Evolutionary conservation across 2,888 invertebrate genomes (phyloP).

Genomic region (Orchesellides sinensis): DNA sequence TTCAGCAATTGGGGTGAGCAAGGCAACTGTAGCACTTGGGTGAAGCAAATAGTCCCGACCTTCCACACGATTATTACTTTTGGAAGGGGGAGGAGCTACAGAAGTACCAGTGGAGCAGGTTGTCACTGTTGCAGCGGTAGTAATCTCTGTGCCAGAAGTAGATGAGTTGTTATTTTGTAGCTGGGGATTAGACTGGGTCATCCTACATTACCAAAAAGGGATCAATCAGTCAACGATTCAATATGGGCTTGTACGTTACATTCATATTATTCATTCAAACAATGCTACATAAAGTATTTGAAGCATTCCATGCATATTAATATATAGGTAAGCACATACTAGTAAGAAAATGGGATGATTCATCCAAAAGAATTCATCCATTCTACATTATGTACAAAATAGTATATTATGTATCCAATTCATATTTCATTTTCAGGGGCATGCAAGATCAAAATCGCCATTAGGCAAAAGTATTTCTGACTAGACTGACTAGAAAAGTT

Average conservation of each 20-base stretch:
- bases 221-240: slow-evolving; percentile 6
- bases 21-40: slow-evolving; percentile 68
- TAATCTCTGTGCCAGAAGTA: slow-evolving; percentile 5
- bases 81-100: slow-evolving; percentile 27
- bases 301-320: neutral
- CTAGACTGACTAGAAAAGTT: neutral
- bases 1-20: slow-evolving; percentile 72
- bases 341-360: slow-evolving; percentile 15
- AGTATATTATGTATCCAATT: too few relatives aligned
- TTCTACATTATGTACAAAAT: too few relatives aligned
- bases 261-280: neutral
- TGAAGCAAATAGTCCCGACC: slow-evolving; percentile 68
- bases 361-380: neutral
- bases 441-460: neutral
- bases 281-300: neutral
- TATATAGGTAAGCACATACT: too few relatives aligned
- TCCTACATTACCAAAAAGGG: slow-evolving; percentile 22
- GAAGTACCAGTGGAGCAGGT: slow-evolving; percentile 1
- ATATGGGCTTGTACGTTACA: neutral
- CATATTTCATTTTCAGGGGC: neutral
- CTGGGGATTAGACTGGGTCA: slow-evolving; percentile 61
- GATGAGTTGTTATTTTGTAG: slow-evolving; percentile 19
- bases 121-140: slow-evolving; percentile 45
- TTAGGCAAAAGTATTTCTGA: neutral
- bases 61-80: slow-evolving; percentile 63